Evolutionary conservation across 1,140 invertebrate species (phyloP).

Genomic region (Cheumatopsyche charites): DNA sequence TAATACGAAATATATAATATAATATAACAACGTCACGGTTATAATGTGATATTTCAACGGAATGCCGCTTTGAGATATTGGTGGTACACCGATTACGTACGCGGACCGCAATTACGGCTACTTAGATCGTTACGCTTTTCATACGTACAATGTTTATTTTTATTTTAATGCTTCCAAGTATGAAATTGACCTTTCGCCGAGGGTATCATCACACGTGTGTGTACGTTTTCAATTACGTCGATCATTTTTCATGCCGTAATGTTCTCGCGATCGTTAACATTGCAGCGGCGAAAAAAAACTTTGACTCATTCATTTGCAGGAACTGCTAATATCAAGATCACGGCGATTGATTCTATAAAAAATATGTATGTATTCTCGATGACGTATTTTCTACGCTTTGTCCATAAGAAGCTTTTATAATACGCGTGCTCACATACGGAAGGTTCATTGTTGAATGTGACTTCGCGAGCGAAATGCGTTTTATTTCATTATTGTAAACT

Average conservation of each 20-base stretch:
- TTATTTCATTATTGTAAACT: background rate
- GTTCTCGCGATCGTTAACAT: conserved; percentile 11
- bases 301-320: conserved; percentile 5
- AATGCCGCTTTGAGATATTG: conserved; percentile 11
- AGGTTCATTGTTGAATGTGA: no score
- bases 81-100: background rate
- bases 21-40: conserved; percentile 12
- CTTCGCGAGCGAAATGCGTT: background rate
- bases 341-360: background rate
- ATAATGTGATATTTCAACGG: conserved; percentile 25
- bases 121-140: conserved; percentile 22
- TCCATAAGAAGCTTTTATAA: no score
- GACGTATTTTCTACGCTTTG: no score
- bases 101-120: conserved; percentile 14
- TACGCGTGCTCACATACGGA: no score
- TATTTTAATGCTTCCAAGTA: background rate
- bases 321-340: conserved; percentile 24
- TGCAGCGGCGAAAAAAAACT: background rate
- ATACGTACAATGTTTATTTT: background rate
- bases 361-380: no score
- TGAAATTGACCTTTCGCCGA: conserved; percentile 21
- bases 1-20: no score
- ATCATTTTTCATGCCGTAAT: conserved; percentile 22
- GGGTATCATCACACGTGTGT: conserved; percentile 13
- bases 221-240: conserved; percentile 18